phyloP scores from a whole-genome alignment of 2,888 invertebrate genomes.

The Acronicta psi region DNA sequence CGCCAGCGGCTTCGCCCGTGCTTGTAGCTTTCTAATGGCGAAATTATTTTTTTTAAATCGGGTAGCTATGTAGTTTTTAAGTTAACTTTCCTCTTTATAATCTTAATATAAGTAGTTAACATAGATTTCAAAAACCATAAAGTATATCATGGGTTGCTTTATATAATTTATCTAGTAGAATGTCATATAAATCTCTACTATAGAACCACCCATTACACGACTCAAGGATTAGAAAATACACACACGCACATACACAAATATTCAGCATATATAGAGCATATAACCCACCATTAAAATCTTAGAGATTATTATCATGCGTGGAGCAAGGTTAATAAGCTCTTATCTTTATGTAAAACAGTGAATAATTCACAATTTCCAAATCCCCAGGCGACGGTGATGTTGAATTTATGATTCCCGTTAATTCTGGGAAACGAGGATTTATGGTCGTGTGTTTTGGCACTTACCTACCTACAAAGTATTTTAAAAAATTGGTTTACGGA shows the following conservation, averaged over 20 bases:
- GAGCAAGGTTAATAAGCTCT: constrained; percentile 30
- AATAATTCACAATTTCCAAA: constrained; percentile 50
- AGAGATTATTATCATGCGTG: constrained; percentile 28
- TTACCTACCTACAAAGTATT: background rate
- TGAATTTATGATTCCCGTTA: constrained; percentile 43
- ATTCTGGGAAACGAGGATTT: constrained; percentile 21
- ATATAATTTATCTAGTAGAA: background rate
- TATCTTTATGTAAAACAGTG: constrained; percentile 43
- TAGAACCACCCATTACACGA: background rate
- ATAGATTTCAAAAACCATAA: too few species aligned
- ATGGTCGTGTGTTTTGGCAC: constrained; percentile 6
- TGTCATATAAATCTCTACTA: background rate
- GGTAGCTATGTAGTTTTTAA: too few species aligned
- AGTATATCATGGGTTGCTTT: too few species aligned
- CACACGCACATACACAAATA: constrained; percentile 1
- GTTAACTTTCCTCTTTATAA: too few species aligned
- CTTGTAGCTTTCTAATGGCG: too few species aligned
- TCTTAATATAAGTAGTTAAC: too few species aligned
- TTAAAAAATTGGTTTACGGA: background rate
- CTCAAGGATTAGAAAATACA: background rate
- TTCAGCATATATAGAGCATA: constrained; percentile 6
- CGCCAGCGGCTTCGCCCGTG: too few species aligned
- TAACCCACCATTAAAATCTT: constrained; percentile 23
- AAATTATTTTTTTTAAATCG: too few species aligned
- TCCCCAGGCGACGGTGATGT: constrained; percentile 31